Evolutionary conservation across 2,113 vertebrate species (phyloP).

Genomic region (Geococcyx californianus): DNA sequence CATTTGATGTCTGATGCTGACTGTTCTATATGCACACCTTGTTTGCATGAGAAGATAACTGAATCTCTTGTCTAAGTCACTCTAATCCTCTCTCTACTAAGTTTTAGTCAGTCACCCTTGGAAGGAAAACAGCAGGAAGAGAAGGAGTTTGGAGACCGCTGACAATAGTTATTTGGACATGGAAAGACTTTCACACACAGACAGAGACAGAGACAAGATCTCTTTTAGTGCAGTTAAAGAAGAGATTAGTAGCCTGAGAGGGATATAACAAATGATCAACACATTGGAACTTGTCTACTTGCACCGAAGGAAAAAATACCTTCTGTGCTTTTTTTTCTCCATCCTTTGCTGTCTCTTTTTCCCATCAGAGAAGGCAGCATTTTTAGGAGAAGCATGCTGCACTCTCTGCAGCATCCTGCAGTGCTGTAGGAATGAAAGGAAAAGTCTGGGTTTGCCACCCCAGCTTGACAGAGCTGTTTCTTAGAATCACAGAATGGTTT

Average conservation of each 20-base stretch:
- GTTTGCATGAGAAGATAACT: not conserved
- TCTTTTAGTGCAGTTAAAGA: not conserved
- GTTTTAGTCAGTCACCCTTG: not conserved
- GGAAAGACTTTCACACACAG: not conserved
- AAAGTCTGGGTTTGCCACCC: not conserved
- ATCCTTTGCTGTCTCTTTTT: not conserved
- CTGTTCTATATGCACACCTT: accelerated
- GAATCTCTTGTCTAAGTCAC: not conserved
- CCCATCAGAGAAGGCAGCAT: not conserved
- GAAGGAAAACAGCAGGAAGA: not conserved
- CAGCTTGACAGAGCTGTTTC: not conserved
- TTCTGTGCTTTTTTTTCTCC: accelerated
- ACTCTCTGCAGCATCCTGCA: not conserved
- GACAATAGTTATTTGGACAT: not conserved
- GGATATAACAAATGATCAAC: not conserved
- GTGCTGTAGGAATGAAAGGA: not conserved
- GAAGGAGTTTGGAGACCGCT: not conserved
- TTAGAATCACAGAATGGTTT: too few species aligned
- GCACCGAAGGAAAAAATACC: not conserved
- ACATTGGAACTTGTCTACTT: not conserved
- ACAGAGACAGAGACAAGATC: not conserved
- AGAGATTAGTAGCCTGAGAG: not conserved
- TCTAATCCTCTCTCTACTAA: accelerated
- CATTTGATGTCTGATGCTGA: not conserved
- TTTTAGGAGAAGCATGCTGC: not conserved